Conservation (phyloP, 2,888 invertebrate species). For the Caenorhabditis virilis region DNA sequence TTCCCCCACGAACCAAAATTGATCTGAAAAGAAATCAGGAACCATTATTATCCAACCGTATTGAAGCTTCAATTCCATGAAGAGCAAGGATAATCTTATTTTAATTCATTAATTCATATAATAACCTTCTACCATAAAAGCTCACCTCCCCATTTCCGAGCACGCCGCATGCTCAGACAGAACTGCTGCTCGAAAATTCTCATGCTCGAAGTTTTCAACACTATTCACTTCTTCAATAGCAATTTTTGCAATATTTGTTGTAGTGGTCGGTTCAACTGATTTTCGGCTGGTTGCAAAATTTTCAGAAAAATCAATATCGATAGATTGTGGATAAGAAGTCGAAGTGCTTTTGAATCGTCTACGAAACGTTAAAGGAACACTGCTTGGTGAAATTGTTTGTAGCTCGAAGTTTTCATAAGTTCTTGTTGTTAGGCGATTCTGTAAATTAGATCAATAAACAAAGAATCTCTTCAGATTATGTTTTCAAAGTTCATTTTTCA, state of each 20-base stretch:
- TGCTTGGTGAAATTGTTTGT: conserved; percentile 17
- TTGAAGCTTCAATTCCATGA: no score
- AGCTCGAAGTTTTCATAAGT: conserved; percentile 31
- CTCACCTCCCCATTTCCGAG: conserved; percentile 29
- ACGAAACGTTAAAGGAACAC: conserved; percentile 14
- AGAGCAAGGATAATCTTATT: no score
- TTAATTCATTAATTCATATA: no score
- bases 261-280: no score
- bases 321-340: not conserved
- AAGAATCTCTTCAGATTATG: not conserved
- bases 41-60: no score
- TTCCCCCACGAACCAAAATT: conserved; percentile 47
- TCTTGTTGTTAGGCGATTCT: conserved; percentile 10
- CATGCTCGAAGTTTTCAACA: not conserved
- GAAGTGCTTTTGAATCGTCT: not conserved
- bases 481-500: conserved; percentile 3
- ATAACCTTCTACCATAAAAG: conserved; percentile 30
- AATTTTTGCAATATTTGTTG: no score
- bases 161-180: conserved; percentile 21
- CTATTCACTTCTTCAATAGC: no score
- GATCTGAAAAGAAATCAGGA: no score
- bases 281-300: no score
- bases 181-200: conserved; percentile 27
- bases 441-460: not conserved
- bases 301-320: not conserved